A percentile compares a stretch with the other conserved stretches of the same genome.
Conservation (phyloP, 2,797 vertebrate species). For the Neosilurus mollespiculum region DNA sequence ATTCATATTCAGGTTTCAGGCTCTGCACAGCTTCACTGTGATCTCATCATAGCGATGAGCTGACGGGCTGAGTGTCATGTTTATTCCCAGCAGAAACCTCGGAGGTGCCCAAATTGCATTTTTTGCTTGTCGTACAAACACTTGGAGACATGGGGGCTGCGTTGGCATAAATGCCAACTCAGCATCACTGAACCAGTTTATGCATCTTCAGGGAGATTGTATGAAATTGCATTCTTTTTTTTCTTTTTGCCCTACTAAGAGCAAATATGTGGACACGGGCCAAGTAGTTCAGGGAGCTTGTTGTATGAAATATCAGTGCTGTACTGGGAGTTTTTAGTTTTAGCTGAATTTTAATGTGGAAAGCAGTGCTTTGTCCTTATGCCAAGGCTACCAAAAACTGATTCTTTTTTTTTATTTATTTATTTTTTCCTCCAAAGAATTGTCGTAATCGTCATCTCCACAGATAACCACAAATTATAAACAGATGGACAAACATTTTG, state of each 20-base stretch:
- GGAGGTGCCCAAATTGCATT: constrained; percentile 28
- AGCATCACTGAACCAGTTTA: constrained; percentile 29
- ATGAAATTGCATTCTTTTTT: constrained; percentile 33
- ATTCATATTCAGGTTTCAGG: constrained; percentile 18
- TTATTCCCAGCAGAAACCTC: constrained; percentile 18
- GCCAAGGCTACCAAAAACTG: neutral
- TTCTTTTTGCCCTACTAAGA: neutral
- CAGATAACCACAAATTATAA: neutral
- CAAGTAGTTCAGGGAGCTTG: constrained; percentile 22
- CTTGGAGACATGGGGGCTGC: neutral
- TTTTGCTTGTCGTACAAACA: constrained; percentile 37
- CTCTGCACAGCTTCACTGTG: neutral
- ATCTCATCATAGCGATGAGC: constrained; percentile 49
- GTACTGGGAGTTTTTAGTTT: constrained; percentile 2
- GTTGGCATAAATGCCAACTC: constrained; percentile 30
- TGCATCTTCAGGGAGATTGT: constrained; percentile 26
- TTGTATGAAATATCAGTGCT: constrained; percentile 23
- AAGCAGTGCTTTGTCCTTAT: neutral
- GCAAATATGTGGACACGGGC: constrained; percentile 8
- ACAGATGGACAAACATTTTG: neutral
- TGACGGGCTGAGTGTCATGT: constrained; percentile 40
- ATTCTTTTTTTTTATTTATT: neutral
- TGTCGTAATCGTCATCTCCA: neutral
- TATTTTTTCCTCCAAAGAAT: too few species aligned
- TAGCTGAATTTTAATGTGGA: constrained; percentile 30